Evolutionary conservation across 2,888 invertebrate genomes (phyloP), one percentile per base, ranked within the genome.

Genomic region (Pteria penguin): DNA sequence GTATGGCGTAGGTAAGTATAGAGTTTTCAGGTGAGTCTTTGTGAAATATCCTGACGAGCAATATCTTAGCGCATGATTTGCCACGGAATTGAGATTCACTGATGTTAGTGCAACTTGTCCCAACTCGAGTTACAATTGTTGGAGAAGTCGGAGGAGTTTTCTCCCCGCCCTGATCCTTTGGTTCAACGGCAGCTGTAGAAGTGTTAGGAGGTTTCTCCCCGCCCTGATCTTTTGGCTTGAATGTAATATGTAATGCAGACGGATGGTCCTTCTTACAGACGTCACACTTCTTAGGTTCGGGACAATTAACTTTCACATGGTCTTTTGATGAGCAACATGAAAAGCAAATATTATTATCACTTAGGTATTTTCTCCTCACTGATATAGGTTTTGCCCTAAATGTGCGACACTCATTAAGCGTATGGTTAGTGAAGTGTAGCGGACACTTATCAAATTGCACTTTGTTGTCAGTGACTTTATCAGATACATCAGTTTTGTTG

Each of bases 281-380:
- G 22, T 22, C 31, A 61, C 67, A 68, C n/a, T 36, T 3, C 18
- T 61, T 5, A 26, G 58, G 63, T 22, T 24, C 63, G 14, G 61
- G 26, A 63, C 75, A 75, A 22, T 75, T 32, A n/a, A 58, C 4
- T 2, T 55, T 62, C 8, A 4, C 33, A 24, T 75, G 75, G 18
- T 63, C 22, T 36, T 45, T 36, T 29, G 58, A 57, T 5, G 2
- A n/a, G 55, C 32, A 70, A 52, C 75, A 75, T 29, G 33, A 68
- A 57, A 72, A 72, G 52, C 76, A 76, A 45, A 72, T 45, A 14
- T 76, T 33, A 22, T 72, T 67, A 8, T 76, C 72, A 24, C 29
- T 63, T 22, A 75, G 32, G 22, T 68, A 52, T 31, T 67, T 72
- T 67, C 57, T 72, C 29, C 54, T 71, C 14, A 69, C 66, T 27